Conservation (phyloP, 2,888 invertebrate species). For the Notodonta ziczac region DNA sequence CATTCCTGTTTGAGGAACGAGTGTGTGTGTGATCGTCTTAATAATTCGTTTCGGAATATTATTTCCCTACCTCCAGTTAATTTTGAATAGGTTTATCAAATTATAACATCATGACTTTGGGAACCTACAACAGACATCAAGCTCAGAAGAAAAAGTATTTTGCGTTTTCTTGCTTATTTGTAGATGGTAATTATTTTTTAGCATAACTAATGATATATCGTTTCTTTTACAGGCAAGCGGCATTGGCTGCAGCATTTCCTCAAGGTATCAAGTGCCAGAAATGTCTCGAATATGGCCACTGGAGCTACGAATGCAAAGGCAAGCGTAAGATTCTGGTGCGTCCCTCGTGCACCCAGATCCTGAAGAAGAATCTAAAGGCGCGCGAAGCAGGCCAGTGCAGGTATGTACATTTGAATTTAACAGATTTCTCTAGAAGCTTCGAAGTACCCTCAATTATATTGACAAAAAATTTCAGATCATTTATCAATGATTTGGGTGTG, state of each 20-base stretch:
- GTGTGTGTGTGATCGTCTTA: conserved; percentile 21
- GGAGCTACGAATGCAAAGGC: conserved; percentile 97
- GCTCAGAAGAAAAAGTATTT: conserved; percentile 73
- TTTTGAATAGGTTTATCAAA: conserved; percentile 16
- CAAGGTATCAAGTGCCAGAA: conserved; percentile 95
- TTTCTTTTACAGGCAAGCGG: conserved; percentile 75
- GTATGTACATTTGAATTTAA: conserved; percentile 36
- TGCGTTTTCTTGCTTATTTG: conserved; percentile 25
- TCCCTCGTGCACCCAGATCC: conserved; percentile 91
- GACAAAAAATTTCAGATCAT: background rate
- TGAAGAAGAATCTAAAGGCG: conserved; percentile 86
- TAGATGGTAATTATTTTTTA: conserved; percentile 9
- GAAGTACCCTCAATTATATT: conserved; percentile 22
- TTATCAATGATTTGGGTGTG: background rate
- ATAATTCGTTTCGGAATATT: conserved; percentile 16
- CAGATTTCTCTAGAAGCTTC: conserved; percentile 10
- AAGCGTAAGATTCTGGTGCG: conserved; percentile 95
- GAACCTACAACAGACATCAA: conserved; percentile 79
- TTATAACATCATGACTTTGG: conserved; percentile 68
- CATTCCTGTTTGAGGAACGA: conserved; percentile 46
- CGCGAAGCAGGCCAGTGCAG: conserved; percentile 70
- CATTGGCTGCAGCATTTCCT: conserved; percentile 87
- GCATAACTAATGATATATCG: conserved; percentile 9
- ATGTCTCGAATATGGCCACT: conserved; percentile 96
- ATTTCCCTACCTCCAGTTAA: conserved; percentile 33